phyloP scores from a whole-genome alignment of 2,113 vertebrate species.

The Chionomys nivalis region DNA sequence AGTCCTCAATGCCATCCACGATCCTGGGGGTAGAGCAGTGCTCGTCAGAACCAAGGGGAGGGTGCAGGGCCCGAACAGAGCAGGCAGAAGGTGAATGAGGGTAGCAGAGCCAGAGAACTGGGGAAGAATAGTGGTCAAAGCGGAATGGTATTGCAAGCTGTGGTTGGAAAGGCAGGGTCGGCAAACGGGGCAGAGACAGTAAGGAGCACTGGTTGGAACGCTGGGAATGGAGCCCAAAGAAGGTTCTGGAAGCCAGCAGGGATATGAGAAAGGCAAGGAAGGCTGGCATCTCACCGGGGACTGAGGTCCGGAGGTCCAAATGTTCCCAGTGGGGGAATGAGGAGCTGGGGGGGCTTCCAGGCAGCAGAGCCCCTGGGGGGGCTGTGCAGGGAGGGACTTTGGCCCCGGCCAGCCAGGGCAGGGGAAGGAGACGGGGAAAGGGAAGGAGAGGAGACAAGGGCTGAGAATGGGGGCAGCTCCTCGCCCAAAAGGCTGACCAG shows the following conservation, averaged over 20 bases:
- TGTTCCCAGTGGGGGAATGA: conserved; percentile 90
- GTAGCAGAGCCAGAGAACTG: not conserved
- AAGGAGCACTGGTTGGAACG: conserved; percentile 21
- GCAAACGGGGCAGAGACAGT: conserved; percentile 32
- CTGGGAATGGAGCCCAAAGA: conserved; percentile 60
- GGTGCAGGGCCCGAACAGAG: not conserved
- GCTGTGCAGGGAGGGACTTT: conserved; percentile 86
- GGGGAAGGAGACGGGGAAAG: conserved; percentile 85
- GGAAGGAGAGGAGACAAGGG: conserved; percentile 84
- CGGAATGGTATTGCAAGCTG: conserved; percentile 49
- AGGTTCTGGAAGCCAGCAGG: conserved; percentile 67
- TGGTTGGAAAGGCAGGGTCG: not conserved
- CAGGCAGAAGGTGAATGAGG: not conserved
- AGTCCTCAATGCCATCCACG: conserved; percentile 96
- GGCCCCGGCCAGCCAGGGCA: conserved; percentile 83
- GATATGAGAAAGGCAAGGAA: conserved; percentile 24
- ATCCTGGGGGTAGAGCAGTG: conserved; percentile 84
- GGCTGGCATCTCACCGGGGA: conserved; percentile 89
- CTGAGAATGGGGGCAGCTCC: conserved; percentile 89
- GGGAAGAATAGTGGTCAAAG: not conserved
- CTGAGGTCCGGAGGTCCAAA: conserved; percentile 92
- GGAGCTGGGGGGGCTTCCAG: conserved; percentile 89
- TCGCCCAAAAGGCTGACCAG: conserved; percentile 91
- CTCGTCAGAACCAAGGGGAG: not conserved
- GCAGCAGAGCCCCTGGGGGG: conserved; percentile 75